Conservation (phyloP, 2,113 vertebrate species). For the Scalopus aquaticus region DNA sequence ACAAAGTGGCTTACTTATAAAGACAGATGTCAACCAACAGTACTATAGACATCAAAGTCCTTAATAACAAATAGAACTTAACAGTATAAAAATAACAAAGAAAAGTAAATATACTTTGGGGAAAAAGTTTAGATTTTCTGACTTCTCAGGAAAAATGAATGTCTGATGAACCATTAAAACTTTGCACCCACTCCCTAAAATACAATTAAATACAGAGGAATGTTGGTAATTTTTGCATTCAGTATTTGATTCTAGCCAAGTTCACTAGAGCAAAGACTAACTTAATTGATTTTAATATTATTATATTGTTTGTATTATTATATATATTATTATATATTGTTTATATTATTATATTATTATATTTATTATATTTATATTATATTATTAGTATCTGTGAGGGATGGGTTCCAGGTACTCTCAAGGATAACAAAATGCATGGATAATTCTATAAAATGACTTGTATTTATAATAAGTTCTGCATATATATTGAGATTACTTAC, state of each 20-base stretch:
- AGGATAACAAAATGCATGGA: neutral
- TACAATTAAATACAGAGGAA: neutral
- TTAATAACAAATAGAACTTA: conserved; percentile 32
- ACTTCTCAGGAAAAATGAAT: neutral
- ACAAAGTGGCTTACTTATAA: conserved; percentile 47
- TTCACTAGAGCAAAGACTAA: neutral
- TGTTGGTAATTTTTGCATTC: neutral
- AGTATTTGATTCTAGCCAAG: neutral
- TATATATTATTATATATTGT: neutral
- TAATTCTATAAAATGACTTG: neutral
- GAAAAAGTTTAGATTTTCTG: neutral
- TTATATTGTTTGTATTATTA: neutral
- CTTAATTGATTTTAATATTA: neutral
- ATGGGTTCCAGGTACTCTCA: neutral
- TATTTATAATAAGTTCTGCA: neutral
- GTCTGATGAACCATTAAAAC: neutral
- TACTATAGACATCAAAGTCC: neutral
- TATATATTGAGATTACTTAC: neutral
- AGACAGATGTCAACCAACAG: neutral
- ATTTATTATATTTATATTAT: neutral
- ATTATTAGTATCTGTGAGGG: neutral
- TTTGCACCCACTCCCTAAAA: neutral
- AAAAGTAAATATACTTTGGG: neutral
- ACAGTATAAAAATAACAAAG: neutral
- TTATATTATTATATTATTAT: neutral